phyloP scores from a whole-genome alignment of 2,888 invertebrate genomes.

The Tipula confusa region DNA sequence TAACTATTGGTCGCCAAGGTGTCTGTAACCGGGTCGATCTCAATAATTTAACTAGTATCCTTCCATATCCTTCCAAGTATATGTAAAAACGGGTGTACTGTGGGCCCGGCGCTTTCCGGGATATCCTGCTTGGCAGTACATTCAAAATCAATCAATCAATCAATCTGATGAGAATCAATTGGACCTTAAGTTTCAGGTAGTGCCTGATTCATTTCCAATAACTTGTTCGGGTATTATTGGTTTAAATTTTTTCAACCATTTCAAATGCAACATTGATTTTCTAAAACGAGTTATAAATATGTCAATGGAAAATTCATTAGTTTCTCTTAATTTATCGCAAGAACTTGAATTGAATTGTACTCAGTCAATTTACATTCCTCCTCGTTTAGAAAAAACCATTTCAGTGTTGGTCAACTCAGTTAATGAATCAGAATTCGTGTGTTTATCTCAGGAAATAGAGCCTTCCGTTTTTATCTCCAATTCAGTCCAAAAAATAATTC shows the following conservation, averaged over 20 bases:
- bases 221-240: background rate
- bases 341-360: background rate
- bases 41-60: too few species aligned
- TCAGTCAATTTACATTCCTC: background rate
- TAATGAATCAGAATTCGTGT: background rate
- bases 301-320: background rate
- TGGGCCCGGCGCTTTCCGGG: too few species aligned
- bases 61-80: too few species aligned
- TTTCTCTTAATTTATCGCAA: background rate
- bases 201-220: background rate
- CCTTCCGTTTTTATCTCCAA: background rate
- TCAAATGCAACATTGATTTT: background rate
- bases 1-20: too few species aligned
- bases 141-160: too few species aligned
- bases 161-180: too few species aligned
- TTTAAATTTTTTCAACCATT: background rate
- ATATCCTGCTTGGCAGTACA: too few species aligned
- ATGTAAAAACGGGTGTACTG: too few species aligned
- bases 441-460: background rate
- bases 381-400: background rate
- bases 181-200: background rate
- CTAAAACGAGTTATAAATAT: background rate
- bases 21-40: too few species aligned
- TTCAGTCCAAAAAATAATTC: background rate
- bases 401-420: background rate